A percentile compares a stretch with the other conserved stretches of the same genome.
These are phyloP conservation scores for Megaceryle torquata DNA, from an alignment of 2,113 vertebrate species.

Conservation along the genomic window DNA sequence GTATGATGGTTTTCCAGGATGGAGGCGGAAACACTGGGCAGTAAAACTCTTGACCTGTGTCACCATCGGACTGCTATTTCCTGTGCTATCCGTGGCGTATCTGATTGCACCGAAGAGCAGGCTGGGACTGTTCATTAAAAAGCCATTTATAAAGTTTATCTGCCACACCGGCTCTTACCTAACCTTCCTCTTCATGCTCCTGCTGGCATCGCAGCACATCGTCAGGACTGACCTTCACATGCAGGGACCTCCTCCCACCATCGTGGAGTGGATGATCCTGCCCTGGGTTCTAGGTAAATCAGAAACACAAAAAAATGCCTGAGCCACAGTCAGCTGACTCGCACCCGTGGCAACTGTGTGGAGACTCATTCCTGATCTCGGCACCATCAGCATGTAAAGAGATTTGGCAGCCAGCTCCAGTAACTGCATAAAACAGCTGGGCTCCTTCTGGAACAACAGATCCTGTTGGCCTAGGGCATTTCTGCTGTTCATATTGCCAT, in stretches of 20 bases:
- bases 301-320: background rate
- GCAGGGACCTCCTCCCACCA: slow-evolving; percentile 92
- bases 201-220: slow-evolving; percentile 95
- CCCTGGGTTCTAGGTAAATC: slow-evolving; percentile 94
- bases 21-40: slow-evolving; percentile 94
- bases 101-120: slow-evolving; percentile 91
- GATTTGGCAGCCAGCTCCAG: slow-evolving; percentile 13
- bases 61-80: slow-evolving; percentile 93
- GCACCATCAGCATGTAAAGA: background rate
- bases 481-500: background rate
- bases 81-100: slow-evolving; percentile 90
- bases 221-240: slow-evolving; percentile 94
- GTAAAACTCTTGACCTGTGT: slow-evolving; percentile 95
- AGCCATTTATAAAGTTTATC: slow-evolving; percentile 99
- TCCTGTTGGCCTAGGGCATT: background rate
- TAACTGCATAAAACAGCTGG: background rate
- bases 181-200: slow-evolving; percentile 95
- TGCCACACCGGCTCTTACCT: slow-evolving; percentile 96
- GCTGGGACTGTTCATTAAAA: slow-evolving; percentile 94
- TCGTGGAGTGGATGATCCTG: slow-evolving; percentile 98
- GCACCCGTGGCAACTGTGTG: background rate
- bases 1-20: slow-evolving; percentile 97
- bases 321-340: background rate
- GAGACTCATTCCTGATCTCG: background rate
- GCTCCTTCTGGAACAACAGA: slow-evolving; percentile 26